Percentiles rank a stretch among this genome's conserved stretches.
These are phyloP conservation scores for Ptychobarbus kaznakovi DNA, from an alignment of 2,797 vertebrate genomes.

Conservation along the genomic window DNA sequence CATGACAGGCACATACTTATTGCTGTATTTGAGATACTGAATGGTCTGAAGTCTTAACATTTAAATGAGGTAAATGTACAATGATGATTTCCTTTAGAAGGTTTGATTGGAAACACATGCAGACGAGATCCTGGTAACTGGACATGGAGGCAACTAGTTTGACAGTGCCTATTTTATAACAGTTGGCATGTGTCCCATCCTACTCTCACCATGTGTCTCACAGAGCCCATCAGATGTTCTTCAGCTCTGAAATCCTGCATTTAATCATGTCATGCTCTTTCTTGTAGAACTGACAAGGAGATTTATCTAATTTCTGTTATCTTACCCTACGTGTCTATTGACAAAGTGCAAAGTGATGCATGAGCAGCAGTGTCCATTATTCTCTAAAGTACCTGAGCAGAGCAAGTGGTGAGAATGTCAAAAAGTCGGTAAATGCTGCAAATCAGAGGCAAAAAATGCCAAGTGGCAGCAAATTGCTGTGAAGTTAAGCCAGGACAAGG, in stretches of 20 bases:
- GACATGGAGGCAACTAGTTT: constrained; percentile 2
- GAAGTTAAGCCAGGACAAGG: background rate
- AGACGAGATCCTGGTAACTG: background rate
- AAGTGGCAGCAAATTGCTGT: background rate
- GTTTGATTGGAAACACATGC: constrained; percentile 22
- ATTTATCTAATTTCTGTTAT: background rate
- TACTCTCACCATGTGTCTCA: background rate
- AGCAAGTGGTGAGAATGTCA: background rate
- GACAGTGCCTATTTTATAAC: background rate
- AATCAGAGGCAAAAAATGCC: background rate
- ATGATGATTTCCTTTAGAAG: background rate
- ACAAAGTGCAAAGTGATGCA: background rate
- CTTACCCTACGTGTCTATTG: background rate
- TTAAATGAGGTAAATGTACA: constrained; percentile 8
- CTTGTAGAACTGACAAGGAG: constrained; percentile 24
- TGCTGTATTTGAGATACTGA: constrained; percentile 48
- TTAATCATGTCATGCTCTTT: constrained; percentile 9
- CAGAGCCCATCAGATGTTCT: constrained; percentile 11
- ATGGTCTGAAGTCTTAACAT: constrained; percentile 12
- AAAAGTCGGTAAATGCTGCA: background rate
- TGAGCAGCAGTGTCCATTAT: background rate
- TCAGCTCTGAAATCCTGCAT: background rate
- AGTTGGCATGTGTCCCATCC: background rate
- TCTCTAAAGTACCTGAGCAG: too few species aligned
- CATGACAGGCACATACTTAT: constrained; percentile 51